Percentiles rank a stretch among this genome's conserved stretches.
Evolutionary conservation across 2,113 vertebrate species (phyloP).

Genomic region (Otus sunia): DNA sequence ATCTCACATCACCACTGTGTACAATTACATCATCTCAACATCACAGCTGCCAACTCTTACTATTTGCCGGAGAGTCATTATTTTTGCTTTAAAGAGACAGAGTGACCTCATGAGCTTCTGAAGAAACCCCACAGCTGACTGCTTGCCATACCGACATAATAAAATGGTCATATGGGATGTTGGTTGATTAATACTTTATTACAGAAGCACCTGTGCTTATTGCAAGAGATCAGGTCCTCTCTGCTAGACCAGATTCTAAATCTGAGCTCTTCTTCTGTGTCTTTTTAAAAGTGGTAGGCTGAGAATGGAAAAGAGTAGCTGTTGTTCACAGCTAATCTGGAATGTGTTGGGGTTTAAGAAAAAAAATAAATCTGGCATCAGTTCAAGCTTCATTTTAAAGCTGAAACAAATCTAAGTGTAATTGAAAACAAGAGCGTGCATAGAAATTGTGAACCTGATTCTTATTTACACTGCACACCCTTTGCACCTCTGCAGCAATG

Average conservation of each 20-base stretch:
- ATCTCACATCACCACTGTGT: slow-evolving; percentile 49
- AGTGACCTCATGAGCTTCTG: slow-evolving; percentile 49
- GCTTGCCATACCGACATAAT: neutral
- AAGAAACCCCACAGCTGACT: slow-evolving; percentile 33
- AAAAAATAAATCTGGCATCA: neutral
- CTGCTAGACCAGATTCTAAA: neutral
- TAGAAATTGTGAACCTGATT: neutral
- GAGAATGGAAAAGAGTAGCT: neutral
- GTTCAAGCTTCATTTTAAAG: neutral
- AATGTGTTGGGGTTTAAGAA: neutral
- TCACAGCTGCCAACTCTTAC: slow-evolving; percentile 42
- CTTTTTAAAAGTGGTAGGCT: neutral
- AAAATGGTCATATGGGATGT: neutral
- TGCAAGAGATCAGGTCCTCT: neutral
- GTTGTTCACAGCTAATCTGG: neutral
- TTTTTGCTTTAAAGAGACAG: slow-evolving; percentile 6
- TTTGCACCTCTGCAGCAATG: neutral
- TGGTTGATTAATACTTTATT: neutral
- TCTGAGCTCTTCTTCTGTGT: neutral
- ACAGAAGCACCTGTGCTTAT: slow-evolving; percentile 38
- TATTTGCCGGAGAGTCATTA: slow-evolving; percentile 12
- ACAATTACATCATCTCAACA: slow-evolving; percentile 54
- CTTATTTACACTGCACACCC: neutral
- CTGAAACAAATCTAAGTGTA: neutral
- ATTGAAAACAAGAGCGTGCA: neutral